These are phyloP conservation scores for Peromyscus maniculatus DNA, from an alignment of 2,113 vertebrate species.

Conservation along the genomic window DNA sequence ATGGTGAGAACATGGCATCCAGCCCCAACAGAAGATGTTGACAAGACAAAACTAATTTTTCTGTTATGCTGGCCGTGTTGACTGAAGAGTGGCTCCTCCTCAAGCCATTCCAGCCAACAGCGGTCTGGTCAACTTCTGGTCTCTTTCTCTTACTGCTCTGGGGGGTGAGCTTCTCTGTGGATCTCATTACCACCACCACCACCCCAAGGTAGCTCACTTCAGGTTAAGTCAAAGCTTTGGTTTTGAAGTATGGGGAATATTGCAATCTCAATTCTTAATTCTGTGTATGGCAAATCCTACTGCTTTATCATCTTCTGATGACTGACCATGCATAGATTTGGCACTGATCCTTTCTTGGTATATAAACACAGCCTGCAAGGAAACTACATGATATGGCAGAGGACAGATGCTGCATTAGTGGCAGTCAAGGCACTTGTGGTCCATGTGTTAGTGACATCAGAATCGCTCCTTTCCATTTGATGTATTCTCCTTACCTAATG, in stretches of 20 bases:
- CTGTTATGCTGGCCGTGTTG: not conserved
- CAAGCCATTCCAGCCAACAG: conserved; percentile 34
- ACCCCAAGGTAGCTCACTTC: conserved; percentile 74
- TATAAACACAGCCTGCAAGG: conserved; percentile 70
- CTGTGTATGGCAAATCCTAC: conserved; percentile 69
- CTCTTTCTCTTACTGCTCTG: conserved; percentile 50
- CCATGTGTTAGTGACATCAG: conserved; percentile 56
- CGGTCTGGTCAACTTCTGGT: conserved; percentile 69
- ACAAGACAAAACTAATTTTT: not conserved
- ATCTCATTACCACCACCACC: conserved; percentile 37
- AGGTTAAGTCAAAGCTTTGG: conserved; percentile 76
- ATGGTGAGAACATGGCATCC: not conserved
- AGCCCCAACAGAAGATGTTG: not conserved
- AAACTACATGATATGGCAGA: conserved; percentile 19
- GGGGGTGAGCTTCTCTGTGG: conserved; percentile 60
- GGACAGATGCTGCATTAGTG: conserved; percentile 50
- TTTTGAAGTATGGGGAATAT: conserved; percentile 75
- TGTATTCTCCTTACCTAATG: conserved; percentile 19
- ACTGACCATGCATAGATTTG: conserved; percentile 67
- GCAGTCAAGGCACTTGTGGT: conserved; percentile 42
- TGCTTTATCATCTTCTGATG: conserved; percentile 78
- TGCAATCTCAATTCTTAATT: conserved; percentile 70
- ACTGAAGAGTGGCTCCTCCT: conserved; percentile 54
- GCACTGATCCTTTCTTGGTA: not conserved
- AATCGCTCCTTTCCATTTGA: not conserved